Base-by-base conservation (phyloP, 2,113 vertebrate species). In the Paracanthobrama guichenoti region DNA sequence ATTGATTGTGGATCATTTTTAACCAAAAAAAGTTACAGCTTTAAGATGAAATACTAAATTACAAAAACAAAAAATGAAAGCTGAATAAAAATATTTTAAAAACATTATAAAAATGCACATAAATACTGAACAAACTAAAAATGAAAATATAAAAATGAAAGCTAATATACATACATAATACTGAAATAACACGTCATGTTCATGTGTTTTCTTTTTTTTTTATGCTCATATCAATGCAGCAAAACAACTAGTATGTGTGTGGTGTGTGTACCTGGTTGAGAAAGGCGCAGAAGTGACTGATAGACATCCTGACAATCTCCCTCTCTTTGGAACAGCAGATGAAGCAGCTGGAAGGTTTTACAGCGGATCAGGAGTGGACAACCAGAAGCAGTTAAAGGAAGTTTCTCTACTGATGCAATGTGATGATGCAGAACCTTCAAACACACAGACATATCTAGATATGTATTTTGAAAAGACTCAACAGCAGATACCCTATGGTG, bases 371-470 rank as follows among this genome's bases (percentile, higher is more conserved):
- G 89, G 59, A 96, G 91, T 0, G 93, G 94, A 26, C 91, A 95
- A 0, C 95, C 95, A 24, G 91, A 89, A 0, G 89, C 89, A 62
- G 88, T 94, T 64, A 95, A 88, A 0, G 94, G 90, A 59, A 94
- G 69, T 77, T 95, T 96, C 88, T 96, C 95, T 48, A 96, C 87
- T 0, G 88, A 87, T 13, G 92, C 87, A 84, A 96, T 96, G 77
- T 96, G 95, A 88, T 96, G 94, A 73, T 95, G 93, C n/a, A 93
- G 89, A 55, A 96, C 94, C 95, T 96, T 86, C 53, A 72, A 35
- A 78, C 28, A 85, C 77, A 83, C 24, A 39, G 13, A 66, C 16
- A 53, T 42, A 39, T 22, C 28, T 35, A 73, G 50, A 74, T 44
- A 6, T 44, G 26, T 18, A 2, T 62, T 76, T 28, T 48, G 3